These are phyloP conservation scores for Nyctalus aviator DNA, from an alignment of 2,797 vertebrate genomes.

Conservation along the genomic window DNA sequence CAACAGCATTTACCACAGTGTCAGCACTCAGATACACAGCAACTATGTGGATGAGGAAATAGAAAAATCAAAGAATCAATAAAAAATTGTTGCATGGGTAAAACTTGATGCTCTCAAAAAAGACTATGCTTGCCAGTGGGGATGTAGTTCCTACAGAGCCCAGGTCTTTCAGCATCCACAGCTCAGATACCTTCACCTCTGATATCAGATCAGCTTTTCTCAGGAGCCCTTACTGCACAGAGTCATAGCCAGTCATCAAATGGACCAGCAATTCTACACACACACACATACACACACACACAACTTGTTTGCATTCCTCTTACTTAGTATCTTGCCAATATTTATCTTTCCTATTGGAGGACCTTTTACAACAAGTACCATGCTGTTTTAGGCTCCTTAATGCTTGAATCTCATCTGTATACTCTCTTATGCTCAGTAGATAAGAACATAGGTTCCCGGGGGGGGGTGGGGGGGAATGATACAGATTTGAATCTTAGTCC, in stretches of 20 bases:
- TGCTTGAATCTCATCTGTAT: background rate
- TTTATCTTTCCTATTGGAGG: background rate
- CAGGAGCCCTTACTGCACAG: background rate
- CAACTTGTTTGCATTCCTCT: background rate
- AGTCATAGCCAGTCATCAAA: background rate
- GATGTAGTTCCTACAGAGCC: background rate
- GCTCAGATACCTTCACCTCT: background rate
- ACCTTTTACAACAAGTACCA: background rate
- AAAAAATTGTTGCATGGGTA: background rate
- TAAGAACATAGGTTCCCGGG: background rate
- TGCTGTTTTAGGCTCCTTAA: background rate
- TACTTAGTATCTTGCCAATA: background rate
- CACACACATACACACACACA: background rate
- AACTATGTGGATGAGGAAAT: background rate
- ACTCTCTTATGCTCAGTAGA: background rate
- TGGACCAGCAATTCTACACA: accelerated
- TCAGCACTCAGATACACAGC: background rate
- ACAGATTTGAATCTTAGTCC: background rate
- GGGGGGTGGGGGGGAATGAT: background rate
- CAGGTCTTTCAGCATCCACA: background rate
- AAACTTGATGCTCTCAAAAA: background rate
- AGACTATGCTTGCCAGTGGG: background rate
- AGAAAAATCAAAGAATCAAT: background rate
- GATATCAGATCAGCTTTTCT: background rate
- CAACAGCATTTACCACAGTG: background rate